Evolutionary conservation across 2,113 vertebrate species (phyloP).

Genomic region (Ictidomys tridecemlineatus): DNA sequence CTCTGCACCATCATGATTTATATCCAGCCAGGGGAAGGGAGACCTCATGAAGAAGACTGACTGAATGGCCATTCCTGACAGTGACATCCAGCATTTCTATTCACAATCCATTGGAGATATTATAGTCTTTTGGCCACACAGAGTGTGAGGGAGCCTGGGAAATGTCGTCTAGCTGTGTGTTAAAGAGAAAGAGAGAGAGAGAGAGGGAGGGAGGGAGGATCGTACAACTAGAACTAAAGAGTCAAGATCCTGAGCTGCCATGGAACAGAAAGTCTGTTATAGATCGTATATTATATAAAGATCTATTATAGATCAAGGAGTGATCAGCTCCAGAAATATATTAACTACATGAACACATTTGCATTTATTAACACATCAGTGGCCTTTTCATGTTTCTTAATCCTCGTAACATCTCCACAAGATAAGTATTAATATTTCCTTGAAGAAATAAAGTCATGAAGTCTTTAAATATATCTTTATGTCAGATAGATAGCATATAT

Average conservation of each 20-base stretch:
- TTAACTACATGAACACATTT: not conserved
- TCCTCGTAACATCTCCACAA: not conserved
- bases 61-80: not conserved
- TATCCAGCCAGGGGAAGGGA: not conserved
- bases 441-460: slow-evolving; percentile 7
- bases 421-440: slow-evolving; percentile 7
- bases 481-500: not conserved
- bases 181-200: not conserved
- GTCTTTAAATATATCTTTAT: slow-evolving; percentile 17
- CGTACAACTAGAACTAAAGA: not conserved
- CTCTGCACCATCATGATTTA: not conserved
- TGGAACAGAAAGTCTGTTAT: not conserved
- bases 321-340: not conserved
- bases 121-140: not conserved
- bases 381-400: not conserved
- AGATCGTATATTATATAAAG: not conserved
- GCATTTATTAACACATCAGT: not conserved
- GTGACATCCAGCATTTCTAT: not conserved
- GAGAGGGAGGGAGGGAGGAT: not conserved
- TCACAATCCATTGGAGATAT: not conserved
- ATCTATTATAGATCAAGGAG: not conserved
- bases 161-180: not conserved
- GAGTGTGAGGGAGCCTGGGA: not conserved
- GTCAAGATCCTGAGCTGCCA: not conserved
- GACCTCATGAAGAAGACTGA: not conserved